Percentiles rank a stretch among this genome's conserved stretches.
phyloP scores from a whole-genome alignment of 2,888 invertebrate species.

The Drosophila paucipuncta region DNA sequence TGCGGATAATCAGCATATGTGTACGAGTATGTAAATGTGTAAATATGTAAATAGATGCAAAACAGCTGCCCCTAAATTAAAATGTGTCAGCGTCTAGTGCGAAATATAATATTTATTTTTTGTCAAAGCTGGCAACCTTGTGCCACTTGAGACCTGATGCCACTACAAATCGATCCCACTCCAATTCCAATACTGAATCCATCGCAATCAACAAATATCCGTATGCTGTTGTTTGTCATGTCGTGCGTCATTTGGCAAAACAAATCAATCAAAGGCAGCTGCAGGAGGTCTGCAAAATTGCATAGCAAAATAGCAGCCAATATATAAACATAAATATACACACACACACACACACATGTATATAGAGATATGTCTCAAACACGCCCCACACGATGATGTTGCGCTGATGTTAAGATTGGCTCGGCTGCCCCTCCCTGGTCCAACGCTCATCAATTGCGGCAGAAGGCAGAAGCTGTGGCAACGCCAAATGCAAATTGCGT shows the following conservation, averaged over 20 bases:
- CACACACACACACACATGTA: not conserved
- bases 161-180: slow-evolving; percentile 29
- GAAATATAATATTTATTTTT: slow-evolving; percentile 25
- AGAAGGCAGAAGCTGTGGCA: slow-evolving; percentile 77
- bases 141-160: slow-evolving; percentile 42
- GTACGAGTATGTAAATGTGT: too few species aligned
- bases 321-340: not conserved
- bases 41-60: slow-evolving; percentile 60
- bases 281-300: slow-evolving; percentile 49
- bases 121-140: slow-evolving; percentile 42
- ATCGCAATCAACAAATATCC: slow-evolving; percentile 52
- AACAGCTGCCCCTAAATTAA: slow-evolving; percentile 57
- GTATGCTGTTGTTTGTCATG: slow-evolving; percentile 41
- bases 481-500: slow-evolving; percentile 68
- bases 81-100: slow-evolving; percentile 45
- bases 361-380: not conserved
- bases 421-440: not conserved
- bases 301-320: slow-evolving; percentile 44
- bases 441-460: slow-evolving; percentile 34
- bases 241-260: slow-evolving; percentile 75
- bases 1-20: slow-evolving; percentile 58
- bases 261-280: slow-evolving; percentile 73
- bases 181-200: slow-evolving; percentile 5
- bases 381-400: slow-evolving; percentile 48
- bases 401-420: slow-evolving; percentile 16